A percentile compares a stretch with the other conserved stretches of the same genome.
Conservation (phyloP, 2,113 vertebrate species). For the Pollachius pollachius region DNA sequence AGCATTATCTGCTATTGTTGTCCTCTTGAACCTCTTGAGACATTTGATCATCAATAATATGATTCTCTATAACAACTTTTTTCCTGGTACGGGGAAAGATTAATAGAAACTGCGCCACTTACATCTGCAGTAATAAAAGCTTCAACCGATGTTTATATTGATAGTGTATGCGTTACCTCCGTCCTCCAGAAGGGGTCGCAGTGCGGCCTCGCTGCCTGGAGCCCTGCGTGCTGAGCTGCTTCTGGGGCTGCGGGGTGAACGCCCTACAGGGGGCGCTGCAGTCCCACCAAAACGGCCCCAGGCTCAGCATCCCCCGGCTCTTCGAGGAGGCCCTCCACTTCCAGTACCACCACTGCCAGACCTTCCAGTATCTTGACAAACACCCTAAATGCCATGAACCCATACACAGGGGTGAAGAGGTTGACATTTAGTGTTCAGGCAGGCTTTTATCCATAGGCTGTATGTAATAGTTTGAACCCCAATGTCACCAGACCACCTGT, state of each 20-base stretch:
- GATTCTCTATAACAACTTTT: too few relatives aligned
- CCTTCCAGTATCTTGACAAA: conserved; percentile 85
- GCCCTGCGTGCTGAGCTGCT: conserved; percentile 85
- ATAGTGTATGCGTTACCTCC: neutral
- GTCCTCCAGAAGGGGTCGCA: conserved; percentile 75
- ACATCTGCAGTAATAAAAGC: too few relatives aligned
- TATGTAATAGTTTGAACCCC: too few relatives aligned
- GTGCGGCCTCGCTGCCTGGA: conserved; percentile 83
- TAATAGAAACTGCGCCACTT: too few relatives aligned
- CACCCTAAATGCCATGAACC: too few relatives aligned
- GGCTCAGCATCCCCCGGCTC: conserved; percentile 74
- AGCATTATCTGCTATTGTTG: neutral
- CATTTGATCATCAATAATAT: too few relatives aligned
- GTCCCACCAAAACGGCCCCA: conserved; percentile 72
- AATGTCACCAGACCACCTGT: too few relatives aligned
- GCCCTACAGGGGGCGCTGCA: conserved; percentile 82
- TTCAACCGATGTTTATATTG: neutral
- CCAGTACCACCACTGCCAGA: conserved; percentile 77
- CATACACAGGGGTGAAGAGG: too few relatives aligned
- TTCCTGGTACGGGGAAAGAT: too few relatives aligned
- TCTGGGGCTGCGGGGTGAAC: conserved; percentile 88
- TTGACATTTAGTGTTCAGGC: too few relatives aligned
- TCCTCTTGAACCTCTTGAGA: neutral
- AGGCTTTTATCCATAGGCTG: too few relatives aligned
- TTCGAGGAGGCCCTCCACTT: conserved; percentile 81